Evolutionary conservation across 2,888 invertebrate genomes (phyloP).

Genomic region (Megalurothrips usitatus): DNA sequence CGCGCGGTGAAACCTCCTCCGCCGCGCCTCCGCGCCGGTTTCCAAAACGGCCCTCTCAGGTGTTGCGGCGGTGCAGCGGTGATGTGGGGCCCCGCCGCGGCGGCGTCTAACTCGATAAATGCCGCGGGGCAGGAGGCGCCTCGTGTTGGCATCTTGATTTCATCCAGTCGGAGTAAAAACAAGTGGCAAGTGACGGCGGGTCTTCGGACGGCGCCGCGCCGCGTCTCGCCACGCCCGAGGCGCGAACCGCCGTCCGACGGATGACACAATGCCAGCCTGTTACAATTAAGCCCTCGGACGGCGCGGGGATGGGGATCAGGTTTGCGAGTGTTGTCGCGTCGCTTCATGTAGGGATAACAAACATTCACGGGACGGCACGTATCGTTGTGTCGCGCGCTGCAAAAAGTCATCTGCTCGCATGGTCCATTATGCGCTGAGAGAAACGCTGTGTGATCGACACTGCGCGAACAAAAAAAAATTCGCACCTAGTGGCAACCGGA

Average conservation of each 20-base stretch:
- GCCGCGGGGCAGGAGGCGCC: neutral
- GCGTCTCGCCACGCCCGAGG: neutral
- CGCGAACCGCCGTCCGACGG: neutral
- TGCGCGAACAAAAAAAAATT: too few relatives aligned
- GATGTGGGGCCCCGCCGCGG: neutral
- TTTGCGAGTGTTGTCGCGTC: too few relatives aligned
- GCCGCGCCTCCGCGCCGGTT: too few relatives aligned
- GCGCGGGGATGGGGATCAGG: too few relatives aligned
- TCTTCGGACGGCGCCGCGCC: neutral
- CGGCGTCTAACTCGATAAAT: slow-evolving; percentile 3
- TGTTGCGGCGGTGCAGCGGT: neutral
- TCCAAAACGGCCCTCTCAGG: neutral
- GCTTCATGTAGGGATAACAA: too few relatives aligned
- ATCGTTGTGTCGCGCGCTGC: too few relatives aligned
- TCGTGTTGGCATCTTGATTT: slow-evolving; percentile 20
- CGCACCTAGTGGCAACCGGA: too few relatives aligned
- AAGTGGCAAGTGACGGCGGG: neutral
- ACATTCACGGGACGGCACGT: too few relatives aligned
- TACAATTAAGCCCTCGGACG: neutral
- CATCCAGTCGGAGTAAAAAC: neutral
- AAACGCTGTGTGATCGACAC: too few relatives aligned
- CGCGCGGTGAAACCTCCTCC: too few relatives aligned
- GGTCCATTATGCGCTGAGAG: too few relatives aligned
- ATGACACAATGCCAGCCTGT: neutral
- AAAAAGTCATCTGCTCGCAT: too few relatives aligned